These are phyloP conservation scores for Phalanger gymnotis DNA, from an alignment of 2,797 vertebrate species.

Conservation along the genomic window DNA sequence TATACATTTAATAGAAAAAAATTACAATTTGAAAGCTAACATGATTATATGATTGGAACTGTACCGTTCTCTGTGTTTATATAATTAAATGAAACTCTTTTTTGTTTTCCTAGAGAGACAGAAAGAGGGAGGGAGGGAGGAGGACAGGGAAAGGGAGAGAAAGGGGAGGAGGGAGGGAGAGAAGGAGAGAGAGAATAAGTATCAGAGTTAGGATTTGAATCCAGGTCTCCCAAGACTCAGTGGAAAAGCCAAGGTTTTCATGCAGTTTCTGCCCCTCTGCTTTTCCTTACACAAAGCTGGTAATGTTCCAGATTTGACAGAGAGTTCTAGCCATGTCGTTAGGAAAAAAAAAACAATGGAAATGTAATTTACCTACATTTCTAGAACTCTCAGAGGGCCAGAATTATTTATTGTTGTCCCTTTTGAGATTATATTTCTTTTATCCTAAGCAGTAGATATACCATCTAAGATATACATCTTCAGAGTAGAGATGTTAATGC, in stretches of 20 bases:
- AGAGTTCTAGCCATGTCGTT: not conserved
- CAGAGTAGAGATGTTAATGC: not conserved
- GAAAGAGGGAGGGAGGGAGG: not conserved
- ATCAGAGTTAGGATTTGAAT: not conserved
- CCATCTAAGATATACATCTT: not conserved
- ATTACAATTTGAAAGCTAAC: not conserved
- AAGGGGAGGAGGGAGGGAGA: not conserved
- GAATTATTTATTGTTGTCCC: not conserved
- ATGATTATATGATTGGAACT: not conserved
- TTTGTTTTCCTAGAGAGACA: not conserved
- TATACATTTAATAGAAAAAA: not conserved
- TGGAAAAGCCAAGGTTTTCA: not conserved
- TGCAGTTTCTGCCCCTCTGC: not conserved
- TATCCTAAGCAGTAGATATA: not conserved
- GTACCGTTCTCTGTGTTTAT: not conserved
- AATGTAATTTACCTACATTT: not conserved
- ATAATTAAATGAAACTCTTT: not conserved
- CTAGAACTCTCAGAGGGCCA: not conserved
- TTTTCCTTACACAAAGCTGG: not conserved
- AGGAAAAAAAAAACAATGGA: not conserved
- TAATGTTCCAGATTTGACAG: not conserved
- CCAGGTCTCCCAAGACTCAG: not conserved
- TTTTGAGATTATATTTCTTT: not conserved
- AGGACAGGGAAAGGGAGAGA: not conserved
- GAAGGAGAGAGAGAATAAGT: not conserved